phyloP scores from a whole-genome alignment of 2,888 invertebrate genomes.

The Acronicta leporina region DNA sequence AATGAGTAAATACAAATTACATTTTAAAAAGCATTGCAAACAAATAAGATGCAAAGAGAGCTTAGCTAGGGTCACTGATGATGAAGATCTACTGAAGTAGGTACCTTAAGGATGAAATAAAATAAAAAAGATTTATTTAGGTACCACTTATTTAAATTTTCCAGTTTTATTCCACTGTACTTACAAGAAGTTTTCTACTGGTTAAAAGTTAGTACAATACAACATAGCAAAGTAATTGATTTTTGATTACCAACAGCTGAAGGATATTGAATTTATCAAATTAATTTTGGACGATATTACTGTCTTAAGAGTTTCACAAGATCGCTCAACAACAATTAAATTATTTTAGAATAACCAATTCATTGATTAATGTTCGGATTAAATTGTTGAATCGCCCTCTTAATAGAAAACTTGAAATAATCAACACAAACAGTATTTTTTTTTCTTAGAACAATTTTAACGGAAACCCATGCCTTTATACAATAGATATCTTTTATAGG shows the following conservation, averaged over 20 bases:
- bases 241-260: constrained; percentile 40
- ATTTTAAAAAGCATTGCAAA: too few species aligned
- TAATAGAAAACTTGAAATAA: too few species aligned
- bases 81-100: too few species aligned
- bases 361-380: constrained; percentile 10
- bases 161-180: neutral
- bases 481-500: too few species aligned
- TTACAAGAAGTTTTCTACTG: constrained; percentile 21
- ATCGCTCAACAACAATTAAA: constrained; percentile 33
- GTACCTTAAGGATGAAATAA: too few species aligned
- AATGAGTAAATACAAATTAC: too few species aligned
- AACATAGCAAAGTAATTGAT: constrained; percentile 36
- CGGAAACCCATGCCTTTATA: too few species aligned
- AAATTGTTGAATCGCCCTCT: neutral
- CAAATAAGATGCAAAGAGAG: too few species aligned
- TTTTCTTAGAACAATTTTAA: too few species aligned
- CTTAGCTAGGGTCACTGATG: too few species aligned
- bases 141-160: neutral
- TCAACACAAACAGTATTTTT: too few species aligned
- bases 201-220: constrained; percentile 9
- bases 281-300: constrained; percentile 36
- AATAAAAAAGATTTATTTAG: too few species aligned
- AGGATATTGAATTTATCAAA: constrained; percentile 40
- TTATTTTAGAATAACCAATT: constrained; percentile 23
- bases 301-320: constrained; percentile 27